phyloP scores from a whole-genome alignment of 1,140 invertebrate genomes.

The Hypsibius dujardini region DNA sequence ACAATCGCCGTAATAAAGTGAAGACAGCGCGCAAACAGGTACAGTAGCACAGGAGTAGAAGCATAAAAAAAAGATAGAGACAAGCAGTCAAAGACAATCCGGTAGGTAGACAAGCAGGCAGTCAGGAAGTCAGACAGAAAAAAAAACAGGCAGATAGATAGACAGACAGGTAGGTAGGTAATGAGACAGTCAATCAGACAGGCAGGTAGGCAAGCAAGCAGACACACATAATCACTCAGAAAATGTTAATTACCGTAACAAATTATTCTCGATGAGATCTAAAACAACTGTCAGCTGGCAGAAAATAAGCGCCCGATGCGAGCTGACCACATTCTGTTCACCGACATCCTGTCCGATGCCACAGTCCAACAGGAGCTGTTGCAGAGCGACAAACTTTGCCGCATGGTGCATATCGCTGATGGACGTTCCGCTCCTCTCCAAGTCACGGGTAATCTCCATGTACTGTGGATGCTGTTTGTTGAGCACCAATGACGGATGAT shows the following conservation, averaged over 20 bases:
- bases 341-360: slow-evolving; percentile 55
- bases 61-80: too few relatives aligned
- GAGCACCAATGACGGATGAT: slow-evolving; percentile 90
- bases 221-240: too few relatives aligned
- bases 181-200: too few relatives aligned
- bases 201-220: too few relatives aligned
- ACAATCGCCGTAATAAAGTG: too few relatives aligned
- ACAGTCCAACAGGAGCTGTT: slow-evolving; percentile 83
- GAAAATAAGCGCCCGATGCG: slow-evolving; percentile 87
- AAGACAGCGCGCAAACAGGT: too few relatives aligned
- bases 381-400: slow-evolving; percentile 85
- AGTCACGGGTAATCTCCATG: slow-evolving; percentile 40
- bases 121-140: too few relatives aligned
- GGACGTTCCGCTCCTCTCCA: slow-evolving; percentile 45
- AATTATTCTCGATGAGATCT: slow-evolving; percentile 85
- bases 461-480: slow-evolving; percentile 62
- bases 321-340: slow-evolving; percentile 52
- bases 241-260: slow-evolving; percentile 54
- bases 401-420: slow-evolving; percentile 73
- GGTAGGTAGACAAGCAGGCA: too few relatives aligned
- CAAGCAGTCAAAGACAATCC: too few relatives aligned
- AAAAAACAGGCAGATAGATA: too few relatives aligned
- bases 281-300: slow-evolving; percentile 92
- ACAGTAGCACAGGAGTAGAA: too few relatives aligned
- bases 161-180: too few relatives aligned